Conservation (phyloP, 2,113 vertebrate genomes). For the Vidua chalybeata region DNA sequence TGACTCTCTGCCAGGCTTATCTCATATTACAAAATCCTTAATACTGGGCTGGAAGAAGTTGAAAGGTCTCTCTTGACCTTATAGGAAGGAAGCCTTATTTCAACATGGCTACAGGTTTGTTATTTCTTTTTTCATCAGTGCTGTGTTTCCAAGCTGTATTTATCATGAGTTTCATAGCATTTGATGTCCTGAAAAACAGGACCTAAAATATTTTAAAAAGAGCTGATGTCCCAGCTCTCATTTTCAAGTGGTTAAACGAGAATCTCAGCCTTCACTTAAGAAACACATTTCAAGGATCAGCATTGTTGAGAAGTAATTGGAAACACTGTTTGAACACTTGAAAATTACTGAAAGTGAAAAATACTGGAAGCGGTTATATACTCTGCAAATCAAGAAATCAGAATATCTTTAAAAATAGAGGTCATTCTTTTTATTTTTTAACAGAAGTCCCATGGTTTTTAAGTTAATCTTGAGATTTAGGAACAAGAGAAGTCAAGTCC, state of each 20-base stretch:
- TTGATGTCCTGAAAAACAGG: background rate
- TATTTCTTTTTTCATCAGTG: background rate
- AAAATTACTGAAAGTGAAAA: background rate
- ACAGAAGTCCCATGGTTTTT: background rate
- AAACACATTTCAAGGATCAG: background rate
- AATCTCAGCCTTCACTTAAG: background rate
- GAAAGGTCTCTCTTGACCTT: background rate
- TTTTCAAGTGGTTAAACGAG: background rate
- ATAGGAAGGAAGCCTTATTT: background rate
- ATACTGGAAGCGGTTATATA: background rate
- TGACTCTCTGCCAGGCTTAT: background rate
- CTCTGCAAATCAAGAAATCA: background rate
- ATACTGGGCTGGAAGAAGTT: background rate
- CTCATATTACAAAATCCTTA: conserved; percentile 6
- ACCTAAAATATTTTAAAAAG: background rate
- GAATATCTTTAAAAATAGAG: background rate
- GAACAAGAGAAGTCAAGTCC: background rate
- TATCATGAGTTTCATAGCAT: background rate
- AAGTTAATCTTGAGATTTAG: background rate
- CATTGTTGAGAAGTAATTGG: background rate
- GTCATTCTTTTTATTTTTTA: background rate
- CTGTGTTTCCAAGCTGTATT: background rate
- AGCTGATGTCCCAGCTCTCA: background rate
- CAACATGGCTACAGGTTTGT: background rate
- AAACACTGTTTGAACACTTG: background rate